Percentiles rank a stretch among this genome's conserved stretches.
These are phyloP conservation scores for Synergus itoensis DNA, from an alignment of 2,888 invertebrate species.

Conservation along the genomic window DNA sequence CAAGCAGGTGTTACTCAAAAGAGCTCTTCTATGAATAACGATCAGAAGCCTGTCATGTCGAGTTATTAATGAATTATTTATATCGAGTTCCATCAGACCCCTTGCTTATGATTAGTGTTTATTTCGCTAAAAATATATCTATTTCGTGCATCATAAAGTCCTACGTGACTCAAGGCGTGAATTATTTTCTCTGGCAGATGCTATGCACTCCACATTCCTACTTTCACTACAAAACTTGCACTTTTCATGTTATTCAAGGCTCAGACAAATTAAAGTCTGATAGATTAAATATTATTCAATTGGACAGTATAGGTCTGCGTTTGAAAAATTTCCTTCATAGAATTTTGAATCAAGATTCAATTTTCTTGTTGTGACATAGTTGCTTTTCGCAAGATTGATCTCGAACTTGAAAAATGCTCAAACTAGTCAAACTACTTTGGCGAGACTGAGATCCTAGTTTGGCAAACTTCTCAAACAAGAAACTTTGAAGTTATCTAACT, in stretches of 20 bases:
- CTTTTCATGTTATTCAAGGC: neutral
- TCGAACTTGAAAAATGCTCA: conserved; percentile 34
- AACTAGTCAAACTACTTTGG: conserved; percentile 24
- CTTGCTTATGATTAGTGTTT: neutral
- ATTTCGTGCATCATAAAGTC: neutral
- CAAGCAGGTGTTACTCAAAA: conserved; percentile 32
- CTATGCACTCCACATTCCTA: conserved; percentile 15
- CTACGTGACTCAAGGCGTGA: neutral
- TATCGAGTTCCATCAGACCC: neutral
- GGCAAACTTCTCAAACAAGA: conserved; percentile 36
- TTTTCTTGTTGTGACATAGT: neutral
- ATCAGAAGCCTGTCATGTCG: neutral
- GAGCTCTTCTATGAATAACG: conserved; percentile 1
- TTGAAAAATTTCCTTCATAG: neutral
- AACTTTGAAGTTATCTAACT: conserved; percentile 39
- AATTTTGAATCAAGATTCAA: neutral
- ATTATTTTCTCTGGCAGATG: conserved; percentile 7
- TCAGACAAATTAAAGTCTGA: neutral
- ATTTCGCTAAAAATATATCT: neutral
- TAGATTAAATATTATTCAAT: neutral
- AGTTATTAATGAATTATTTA: conserved; percentile 7
- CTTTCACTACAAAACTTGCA: neutral
- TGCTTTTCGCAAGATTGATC: neutral
- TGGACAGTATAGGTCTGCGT: neutral
- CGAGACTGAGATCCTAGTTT: conserved; percentile 37